A percentile compares a stretch with the other conserved stretches of the same genome.
These are phyloP conservation scores for Squalus acanthias DNA, from an alignment of 2,797 vertebrate genomes.

Conservation along the genomic window DNA sequence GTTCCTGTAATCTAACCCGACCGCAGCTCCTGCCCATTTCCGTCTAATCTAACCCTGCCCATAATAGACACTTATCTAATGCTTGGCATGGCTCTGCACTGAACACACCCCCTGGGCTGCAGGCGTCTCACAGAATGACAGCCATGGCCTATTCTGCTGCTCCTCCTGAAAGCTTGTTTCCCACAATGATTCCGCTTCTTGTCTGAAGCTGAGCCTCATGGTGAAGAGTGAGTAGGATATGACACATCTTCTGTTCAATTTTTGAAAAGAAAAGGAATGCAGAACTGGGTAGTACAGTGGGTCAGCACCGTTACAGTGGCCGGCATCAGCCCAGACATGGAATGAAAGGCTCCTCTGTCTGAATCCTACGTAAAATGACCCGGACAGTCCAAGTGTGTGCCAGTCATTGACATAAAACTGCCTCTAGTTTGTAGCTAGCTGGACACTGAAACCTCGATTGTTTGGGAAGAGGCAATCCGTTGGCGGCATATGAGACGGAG, in stretches of 20 bases:
- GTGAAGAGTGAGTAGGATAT: neutral
- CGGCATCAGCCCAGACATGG: neutral
- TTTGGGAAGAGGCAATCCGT: accelerated
- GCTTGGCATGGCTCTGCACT: neutral
- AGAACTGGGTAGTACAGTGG: neutral
- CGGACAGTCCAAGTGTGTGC: neutral
- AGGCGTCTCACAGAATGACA: too few species aligned
- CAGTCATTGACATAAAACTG: neutral
- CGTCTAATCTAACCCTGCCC: neutral
- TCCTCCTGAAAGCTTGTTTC: neutral
- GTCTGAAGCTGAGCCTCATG: neutral
- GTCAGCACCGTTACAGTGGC: neutral
- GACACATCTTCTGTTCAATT: neutral
- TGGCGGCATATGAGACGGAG: neutral
- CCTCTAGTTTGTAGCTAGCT: neutral
- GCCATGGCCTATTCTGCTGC: neutral
- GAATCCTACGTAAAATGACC: too few species aligned
- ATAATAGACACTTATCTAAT: slow-evolving; percentile 32
- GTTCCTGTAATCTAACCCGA: neutral
- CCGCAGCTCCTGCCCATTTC: neutral
- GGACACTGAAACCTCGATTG: neutral
- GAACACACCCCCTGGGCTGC: neutral
- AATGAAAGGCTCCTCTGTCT: neutral
- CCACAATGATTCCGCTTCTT: neutral
- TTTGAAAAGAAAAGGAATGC: neutral